These are phyloP conservation scores for Tortricodes alternella DNA, from an alignment of 2,888 invertebrate species.

Conservation along the genomic window DNA sequence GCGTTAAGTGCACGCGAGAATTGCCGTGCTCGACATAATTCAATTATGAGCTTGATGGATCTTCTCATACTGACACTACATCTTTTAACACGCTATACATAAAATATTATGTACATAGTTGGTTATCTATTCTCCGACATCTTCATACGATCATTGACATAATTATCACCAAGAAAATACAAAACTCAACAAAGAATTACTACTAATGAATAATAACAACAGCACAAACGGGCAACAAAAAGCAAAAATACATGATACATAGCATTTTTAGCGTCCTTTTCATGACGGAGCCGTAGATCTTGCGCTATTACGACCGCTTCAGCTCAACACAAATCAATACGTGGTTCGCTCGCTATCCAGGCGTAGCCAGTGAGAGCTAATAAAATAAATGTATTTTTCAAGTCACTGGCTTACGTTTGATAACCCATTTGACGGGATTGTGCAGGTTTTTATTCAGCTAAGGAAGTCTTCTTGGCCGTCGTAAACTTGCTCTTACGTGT, in stretches of 20 bases:
- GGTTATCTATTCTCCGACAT: neutral
- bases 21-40: slow-evolving; percentile 71
- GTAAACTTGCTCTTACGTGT: slow-evolving; percentile 9
- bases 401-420: slow-evolving; percentile 29
- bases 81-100: slow-evolving; percentile 21
- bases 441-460: slow-evolving; percentile 19
- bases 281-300: slow-evolving; percentile 3
- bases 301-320: slow-evolving; percentile 24
- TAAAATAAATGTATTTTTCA: slow-evolving; percentile 30
- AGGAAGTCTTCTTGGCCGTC: slow-evolving; percentile 2
- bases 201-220: slow-evolving; percentile 21
- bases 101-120: neutral
- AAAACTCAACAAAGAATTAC: slow-evolving; percentile 1
- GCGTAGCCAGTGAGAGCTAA: slow-evolving; percentile 19
- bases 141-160: neutral
- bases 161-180: neutral
- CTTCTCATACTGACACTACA: slow-evolving; percentile 43
- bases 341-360: slow-evolving; percentile 19
- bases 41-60: slow-evolving; percentile 68
- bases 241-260: slow-evolving; percentile 16
- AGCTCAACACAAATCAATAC: slow-evolving; percentile 21
- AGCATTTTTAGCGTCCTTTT: slow-evolving; percentile 26
- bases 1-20: slow-evolving; percentile 75
- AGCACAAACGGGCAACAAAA: slow-evolving; percentile 6
- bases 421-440: slow-evolving; percentile 24